Conservation (phyloP, 2,113 vertebrate species). For the Athene cunicularia region DNA sequence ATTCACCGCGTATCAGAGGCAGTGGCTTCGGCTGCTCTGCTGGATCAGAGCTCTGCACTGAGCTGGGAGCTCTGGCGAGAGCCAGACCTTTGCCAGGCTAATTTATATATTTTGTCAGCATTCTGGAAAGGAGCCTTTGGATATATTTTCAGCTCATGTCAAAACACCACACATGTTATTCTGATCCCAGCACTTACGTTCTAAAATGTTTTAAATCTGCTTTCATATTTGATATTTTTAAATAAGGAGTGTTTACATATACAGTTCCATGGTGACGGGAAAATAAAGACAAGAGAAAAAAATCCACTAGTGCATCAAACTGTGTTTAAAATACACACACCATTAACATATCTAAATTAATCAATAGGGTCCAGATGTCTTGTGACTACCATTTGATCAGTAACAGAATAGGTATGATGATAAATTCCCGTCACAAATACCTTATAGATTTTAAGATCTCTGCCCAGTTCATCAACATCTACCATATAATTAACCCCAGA, state of each 20-base stretch:
- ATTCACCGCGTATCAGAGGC: background rate
- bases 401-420: background rate
- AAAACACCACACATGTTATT: constrained; percentile 44
- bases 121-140: constrained; percentile 47
- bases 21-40: background rate
- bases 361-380: background rate
- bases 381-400: background rate
- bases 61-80: constrained; percentile 15
- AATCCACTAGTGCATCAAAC: background rate
- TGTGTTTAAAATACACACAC: background rate
- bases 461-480: background rate
- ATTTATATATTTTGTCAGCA: constrained; percentile 58
- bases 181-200: background rate
- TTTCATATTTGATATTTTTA: constrained; percentile 23
- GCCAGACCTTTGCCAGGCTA: constrained; percentile 35
- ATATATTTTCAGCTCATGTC: constrained; percentile 60
- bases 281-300: constrained; percentile 4
- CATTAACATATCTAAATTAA: background rate
- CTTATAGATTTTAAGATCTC: background rate
- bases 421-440: background rate
- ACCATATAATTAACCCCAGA: background rate
- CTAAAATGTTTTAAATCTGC: constrained; percentile 26
- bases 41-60: background rate
- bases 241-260: constrained; percentile 14
- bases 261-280: background rate